A percentile compares a stretch with the other conserved stretches of the same genome.
Conservation (phyloP, 2,888 invertebrate genomes). For the Acanthococcus lagerstroemiae region DNA sequence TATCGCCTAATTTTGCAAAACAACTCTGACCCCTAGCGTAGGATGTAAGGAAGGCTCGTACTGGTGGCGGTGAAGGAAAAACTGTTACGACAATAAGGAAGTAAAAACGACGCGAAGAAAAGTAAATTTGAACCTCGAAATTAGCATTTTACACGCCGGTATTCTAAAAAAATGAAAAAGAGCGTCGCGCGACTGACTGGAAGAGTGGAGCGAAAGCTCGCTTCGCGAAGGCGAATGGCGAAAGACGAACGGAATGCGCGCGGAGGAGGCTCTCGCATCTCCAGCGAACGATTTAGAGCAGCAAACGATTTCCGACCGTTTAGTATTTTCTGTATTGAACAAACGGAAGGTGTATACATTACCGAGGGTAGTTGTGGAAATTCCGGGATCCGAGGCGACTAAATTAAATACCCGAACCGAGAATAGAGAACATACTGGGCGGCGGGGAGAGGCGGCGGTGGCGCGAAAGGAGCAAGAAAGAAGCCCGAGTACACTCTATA, state of each 20-base stretch:
- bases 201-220: too few relatives aligned
- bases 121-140: too few relatives aligned
- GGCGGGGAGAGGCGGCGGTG: background rate
- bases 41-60: too few relatives aligned
- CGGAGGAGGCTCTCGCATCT: background rate
- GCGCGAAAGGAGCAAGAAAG: background rate
- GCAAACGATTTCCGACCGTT: constrained; percentile 27
- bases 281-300: constrained; percentile 17
- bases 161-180: too few relatives aligned
- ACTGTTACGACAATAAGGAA: too few relatives aligned
- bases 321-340: constrained; percentile 10
- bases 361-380: constrained; percentile 4
- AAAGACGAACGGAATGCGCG: background rate
- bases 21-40: too few relatives aligned
- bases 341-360: constrained; percentile 19
- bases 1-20: too few relatives aligned
- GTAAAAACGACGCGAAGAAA: too few relatives aligned
- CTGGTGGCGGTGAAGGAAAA: too few relatives aligned
- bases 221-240: too few relatives aligned
- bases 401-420: constrained; percentile 15
- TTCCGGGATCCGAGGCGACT: constrained; percentile 23
- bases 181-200: too few relatives aligned
- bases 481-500: background rate
- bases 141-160: too few relatives aligned
- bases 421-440: constrained; percentile 3